Evolutionary conservation across 1,140 invertebrate species (phyloP).

Genomic region (Trichonephila inaurata): DNA sequence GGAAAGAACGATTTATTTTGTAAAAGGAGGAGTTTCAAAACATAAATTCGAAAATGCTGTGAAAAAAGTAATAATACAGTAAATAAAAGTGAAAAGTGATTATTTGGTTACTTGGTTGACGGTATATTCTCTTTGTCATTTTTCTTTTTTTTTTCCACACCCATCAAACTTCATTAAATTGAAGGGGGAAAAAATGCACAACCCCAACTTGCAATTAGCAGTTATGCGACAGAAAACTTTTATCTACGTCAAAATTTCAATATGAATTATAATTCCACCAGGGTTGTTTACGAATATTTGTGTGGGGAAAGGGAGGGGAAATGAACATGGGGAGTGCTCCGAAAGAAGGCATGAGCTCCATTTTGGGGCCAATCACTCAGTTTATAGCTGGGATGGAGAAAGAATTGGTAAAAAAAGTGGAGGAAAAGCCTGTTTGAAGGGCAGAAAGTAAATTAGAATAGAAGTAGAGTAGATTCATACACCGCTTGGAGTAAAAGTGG

Average conservation of each 20-base stretch:
- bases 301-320: neutral
- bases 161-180: slow-evolving; percentile 72
- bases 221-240: slow-evolving; percentile 68
- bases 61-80: slow-evolving; percentile 37
- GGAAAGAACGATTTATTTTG: slow-evolving; percentile 24
- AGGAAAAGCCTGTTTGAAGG: slow-evolving; percentile 40
- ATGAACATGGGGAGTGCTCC: neutral
- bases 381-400: slow-evolving; percentile 44
- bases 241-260: slow-evolving; percentile 73
- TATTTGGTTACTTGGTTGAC: slow-evolving; percentile 45
- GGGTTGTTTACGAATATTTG: slow-evolving; percentile 64
- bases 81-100: slow-evolving; percentile 70
- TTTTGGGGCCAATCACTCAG: slow-evolving; percentile 60
- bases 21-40: slow-evolving; percentile 28
- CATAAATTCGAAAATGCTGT: slow-evolving; percentile 54
- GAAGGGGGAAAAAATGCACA: slow-evolving; percentile 42
- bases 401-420: slow-evolving; percentile 35
- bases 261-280: slow-evolving; percentile 68
- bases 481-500: neutral
- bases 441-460: slow-evolving; percentile 59
- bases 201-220: slow-evolving; percentile 70
- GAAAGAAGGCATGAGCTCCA: slow-evolving; percentile 43
- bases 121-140: slow-evolving; percentile 30
- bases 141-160: slow-evolving; percentile 1
- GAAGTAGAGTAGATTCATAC: slow-evolving; percentile 26